phyloP scores from a whole-genome alignment of 2,888 invertebrate genomes.

The Nymphalis polychloros region DNA sequence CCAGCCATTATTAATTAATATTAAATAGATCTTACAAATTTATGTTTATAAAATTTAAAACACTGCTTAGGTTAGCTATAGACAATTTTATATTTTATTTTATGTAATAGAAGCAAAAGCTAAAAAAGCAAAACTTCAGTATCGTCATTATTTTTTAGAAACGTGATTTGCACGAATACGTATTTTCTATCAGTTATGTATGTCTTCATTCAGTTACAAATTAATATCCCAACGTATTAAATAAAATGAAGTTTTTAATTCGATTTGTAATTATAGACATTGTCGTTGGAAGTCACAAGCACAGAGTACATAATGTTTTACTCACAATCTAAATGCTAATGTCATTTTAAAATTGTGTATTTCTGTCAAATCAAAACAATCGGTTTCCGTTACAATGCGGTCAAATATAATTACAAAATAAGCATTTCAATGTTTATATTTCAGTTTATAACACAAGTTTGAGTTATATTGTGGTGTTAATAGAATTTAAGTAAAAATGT shows the following conservation, averaged over 20 bases:
- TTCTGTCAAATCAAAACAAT: conserved; percentile 16
- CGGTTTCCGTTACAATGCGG: conserved; percentile 25
- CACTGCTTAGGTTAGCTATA: conserved; percentile 15
- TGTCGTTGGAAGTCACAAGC: no score
- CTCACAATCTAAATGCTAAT: no score
- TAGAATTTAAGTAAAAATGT: conserved; percentile 56
- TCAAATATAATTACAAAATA: conserved; percentile 14
- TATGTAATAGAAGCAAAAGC: no score
- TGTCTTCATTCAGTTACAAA: no score
- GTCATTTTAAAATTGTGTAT: background rate
- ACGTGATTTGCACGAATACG: no score
- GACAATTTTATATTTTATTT: background rate
- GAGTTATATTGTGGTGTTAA: conserved; percentile 25
- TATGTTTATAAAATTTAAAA: conserved; percentile 5
- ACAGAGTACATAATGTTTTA: no score
- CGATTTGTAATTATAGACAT: no score
- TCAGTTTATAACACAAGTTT: conserved; percentile 16
- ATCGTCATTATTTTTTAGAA: no score
- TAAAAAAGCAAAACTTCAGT: no score
- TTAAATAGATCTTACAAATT: background rate
- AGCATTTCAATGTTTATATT: conserved; percentile 4
- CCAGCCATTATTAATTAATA: conserved; percentile 54
- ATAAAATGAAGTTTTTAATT: no score
- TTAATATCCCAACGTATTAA: no score
- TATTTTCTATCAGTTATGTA: no score